Evolutionary conservation across 1,140 invertebrate species (phyloP).

Genomic region (Stegodyphus mimosarum): DNA sequence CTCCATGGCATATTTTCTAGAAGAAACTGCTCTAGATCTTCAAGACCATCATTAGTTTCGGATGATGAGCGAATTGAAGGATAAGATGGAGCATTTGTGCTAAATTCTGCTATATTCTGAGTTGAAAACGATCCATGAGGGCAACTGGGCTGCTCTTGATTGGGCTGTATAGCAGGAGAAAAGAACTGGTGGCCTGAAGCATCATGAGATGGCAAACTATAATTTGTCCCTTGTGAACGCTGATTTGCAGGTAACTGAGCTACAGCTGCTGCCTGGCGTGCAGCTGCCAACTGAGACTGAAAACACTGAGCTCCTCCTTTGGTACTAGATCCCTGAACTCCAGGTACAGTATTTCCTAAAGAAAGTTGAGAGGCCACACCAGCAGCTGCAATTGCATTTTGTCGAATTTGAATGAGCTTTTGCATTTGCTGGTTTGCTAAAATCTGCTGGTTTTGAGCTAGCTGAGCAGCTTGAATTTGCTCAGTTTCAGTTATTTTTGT

Average conservation of each 20-base stretch:
- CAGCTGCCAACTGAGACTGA: conserved; percentile 43
- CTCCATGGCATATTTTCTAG: conserved; percentile 55
- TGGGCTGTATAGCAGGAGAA: conserved; percentile 20
- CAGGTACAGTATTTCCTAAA: conserved; percentile 11
- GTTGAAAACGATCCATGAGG: conserved; percentile 28
- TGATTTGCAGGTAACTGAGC: conserved; percentile 22
- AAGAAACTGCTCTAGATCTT: conserved; percentile 58
- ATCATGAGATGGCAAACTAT: conserved; percentile 30
- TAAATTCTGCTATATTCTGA: conserved; percentile 42
- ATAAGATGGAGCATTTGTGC: conserved; percentile 21
- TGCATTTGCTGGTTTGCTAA: conserved; percentile 51
- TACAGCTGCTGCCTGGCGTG: conserved; percentile 41
- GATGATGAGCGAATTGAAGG: conserved; percentile 31
- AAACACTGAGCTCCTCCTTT: conserved; percentile 49
- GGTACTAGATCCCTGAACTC: conserved; percentile 12
- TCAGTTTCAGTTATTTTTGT: conserved; percentile 38
- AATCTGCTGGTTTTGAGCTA: conserved; percentile 46
- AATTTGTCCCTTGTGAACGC: conserved; percentile 11
- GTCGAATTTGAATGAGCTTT: conserved; percentile 45
- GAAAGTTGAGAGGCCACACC: conserved; percentile 29
- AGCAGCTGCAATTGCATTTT: conserved; percentile 37
- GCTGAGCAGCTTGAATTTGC: conserved; percentile 37
- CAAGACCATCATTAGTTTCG: conserved; percentile 49
- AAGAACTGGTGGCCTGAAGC: conserved; percentile 41
- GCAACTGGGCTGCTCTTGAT: conserved; percentile 41